Conservation (phyloP, 2,888 invertebrate genomes). For the Onthophagus sagittarius region DNA sequence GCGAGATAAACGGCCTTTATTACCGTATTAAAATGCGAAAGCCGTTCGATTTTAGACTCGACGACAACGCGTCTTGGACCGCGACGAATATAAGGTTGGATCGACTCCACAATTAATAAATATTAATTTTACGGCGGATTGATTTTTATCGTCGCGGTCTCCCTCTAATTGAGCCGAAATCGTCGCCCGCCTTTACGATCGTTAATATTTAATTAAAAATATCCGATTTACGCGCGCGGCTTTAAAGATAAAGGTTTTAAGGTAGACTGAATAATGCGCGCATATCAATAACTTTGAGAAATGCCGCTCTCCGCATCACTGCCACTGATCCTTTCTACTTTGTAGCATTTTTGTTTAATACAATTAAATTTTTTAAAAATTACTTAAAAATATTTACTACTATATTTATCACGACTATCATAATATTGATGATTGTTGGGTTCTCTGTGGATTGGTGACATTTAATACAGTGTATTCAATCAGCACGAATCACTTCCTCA, state of each 20-base stretch:
- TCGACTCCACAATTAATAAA: neutral
- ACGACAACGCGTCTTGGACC: neutral
- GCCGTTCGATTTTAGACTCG: neutral
- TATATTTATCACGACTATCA: no score
- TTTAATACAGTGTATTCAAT: no score
- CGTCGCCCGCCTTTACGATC: conserved; percentile 3
- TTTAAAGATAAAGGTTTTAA: conserved; percentile 8
- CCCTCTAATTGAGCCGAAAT: conserved; percentile 6
- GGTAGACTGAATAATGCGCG: conserved; percentile 6
- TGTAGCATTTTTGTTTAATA: neutral
- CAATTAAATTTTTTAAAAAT: no score
- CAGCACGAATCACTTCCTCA: no score
- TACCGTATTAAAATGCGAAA: neutral
- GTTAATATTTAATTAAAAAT: conserved; percentile 14
- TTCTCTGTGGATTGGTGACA: no score
- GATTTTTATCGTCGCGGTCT: conserved; percentile 5
- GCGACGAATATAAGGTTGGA: neutral
- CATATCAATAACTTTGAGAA: neutral
- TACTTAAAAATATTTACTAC: no score
- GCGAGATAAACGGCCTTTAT: neutral
- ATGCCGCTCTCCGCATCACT: neutral
- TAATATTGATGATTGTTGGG: no score
- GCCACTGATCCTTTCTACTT: neutral
- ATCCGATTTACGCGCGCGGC: neutral
- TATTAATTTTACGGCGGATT: conserved; percentile 13